These are phyloP conservation scores for Drosophila carrolli DNA, from an alignment of 1,140 invertebrate genomes.

Conservation along the genomic window DNA sequence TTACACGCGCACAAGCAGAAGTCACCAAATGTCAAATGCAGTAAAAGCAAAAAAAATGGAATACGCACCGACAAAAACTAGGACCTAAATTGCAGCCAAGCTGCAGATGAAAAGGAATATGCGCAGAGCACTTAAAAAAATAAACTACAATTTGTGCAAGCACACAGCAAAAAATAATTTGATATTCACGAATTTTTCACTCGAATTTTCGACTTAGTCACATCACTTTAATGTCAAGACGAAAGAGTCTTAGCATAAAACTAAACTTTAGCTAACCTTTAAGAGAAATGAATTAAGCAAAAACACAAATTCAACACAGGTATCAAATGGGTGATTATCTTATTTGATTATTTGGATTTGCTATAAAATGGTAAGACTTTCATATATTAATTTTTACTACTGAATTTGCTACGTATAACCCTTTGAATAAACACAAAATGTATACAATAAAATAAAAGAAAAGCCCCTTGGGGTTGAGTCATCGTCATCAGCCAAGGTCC, in stretches of 20 bases:
- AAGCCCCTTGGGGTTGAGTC: slow-evolving; percentile 49
- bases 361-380: too few relatives aligned
- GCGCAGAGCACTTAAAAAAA: slow-evolving; percentile 2
- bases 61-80: slow-evolving; percentile 35
- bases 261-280: too few relatives aligned
- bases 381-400: too few relatives aligned
- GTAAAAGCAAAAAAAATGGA: slow-evolving; percentile 47
- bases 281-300: too few relatives aligned
- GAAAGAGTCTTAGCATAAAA: too few relatives aligned
- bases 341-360: too few relatives aligned
- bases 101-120: slow-evolving; percentile 11
- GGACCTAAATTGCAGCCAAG: slow-evolving; percentile 59
- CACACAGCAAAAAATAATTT: neutral
- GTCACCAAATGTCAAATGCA: slow-evolving; percentile 81
- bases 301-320: too few relatives aligned
- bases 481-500: slow-evolving; percentile 31
- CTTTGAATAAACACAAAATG: neutral
- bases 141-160: neutral
- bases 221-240: too few relatives aligned
- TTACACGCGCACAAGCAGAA: slow-evolving; percentile 71
- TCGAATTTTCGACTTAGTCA: too few relatives aligned
- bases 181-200: too few relatives aligned
- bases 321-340: too few relatives aligned
- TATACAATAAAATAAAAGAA: slow-evolving; percentile 25
- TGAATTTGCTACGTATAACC: too few relatives aligned